These are phyloP conservation scores for Lasiurus cinereus DNA, from an alignment of 2,113 vertebrate species.

Conservation along the genomic window DNA sequence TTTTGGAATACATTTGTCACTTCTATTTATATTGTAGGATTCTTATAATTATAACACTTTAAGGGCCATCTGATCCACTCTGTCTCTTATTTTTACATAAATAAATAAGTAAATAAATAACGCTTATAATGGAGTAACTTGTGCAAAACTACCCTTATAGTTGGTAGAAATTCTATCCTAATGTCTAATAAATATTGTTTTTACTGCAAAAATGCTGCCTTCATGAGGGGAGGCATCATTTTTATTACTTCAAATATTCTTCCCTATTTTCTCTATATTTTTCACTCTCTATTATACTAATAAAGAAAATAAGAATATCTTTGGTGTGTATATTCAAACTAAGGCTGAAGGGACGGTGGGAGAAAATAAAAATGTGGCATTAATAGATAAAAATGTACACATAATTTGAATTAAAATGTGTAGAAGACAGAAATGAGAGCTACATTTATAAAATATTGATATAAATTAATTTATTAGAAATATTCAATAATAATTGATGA, in stretches of 20 bases:
- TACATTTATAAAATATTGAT: constrained; percentile 7
- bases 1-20: constrained; percentile 5
- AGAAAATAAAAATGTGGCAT: not conserved
- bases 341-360: not conserved
- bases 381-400: not conserved
- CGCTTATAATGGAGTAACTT: not conserved
- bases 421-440: not conserved
- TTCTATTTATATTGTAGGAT: not conserved
- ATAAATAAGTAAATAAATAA: not conserved
- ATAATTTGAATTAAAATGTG: constrained; percentile 11
- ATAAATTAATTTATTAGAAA: not conserved
- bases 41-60: not conserved
- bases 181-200: not conserved
- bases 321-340: not conserved
- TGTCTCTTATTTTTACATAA: not conserved
- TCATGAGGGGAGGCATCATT: not conserved
- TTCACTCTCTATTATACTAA: not conserved
- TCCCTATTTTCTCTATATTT: not conserved
- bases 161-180: not conserved
- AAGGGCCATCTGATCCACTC: not conserved
- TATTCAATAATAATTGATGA: not conserved
- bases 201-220: not conserved
- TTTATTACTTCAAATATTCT: not conserved
- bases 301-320: not conserved
- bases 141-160: not conserved